These are phyloP conservation scores for Macaca fascicularis DNA, from an alignment of 2,113 vertebrate species.

Conservation along the genomic window T2T-MFA8v1.1 NC_088386.1:47600001-47600500, in stretches of 20 bases:
- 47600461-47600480: not conserved
- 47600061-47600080: not conserved
- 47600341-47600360: conserved; percentile 55
- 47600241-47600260: conserved; percentile 42
- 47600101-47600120: not conserved
- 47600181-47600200: not conserved
- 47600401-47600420: not conserved
- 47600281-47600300: conserved; percentile 51
- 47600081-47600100: not conserved
- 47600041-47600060: not conserved
- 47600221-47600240: not conserved
- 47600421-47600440: conserved; percentile 25
- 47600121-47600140: not conserved
- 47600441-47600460: conserved; percentile 34
- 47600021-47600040: not conserved
- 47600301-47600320: conserved; percentile 24
- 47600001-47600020: not conserved
- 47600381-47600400: not conserved
- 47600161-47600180: not conserved
- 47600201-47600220: not conserved
- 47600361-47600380: conserved; percentile 47
- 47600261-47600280: conserved; percentile 53
- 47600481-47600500: not conserved
- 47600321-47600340: conserved; percentile 49
- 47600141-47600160: not conserved